These are phyloP conservation scores for Holothuria leucospilota DNA, from an alignment of 53 echinoderm and acorn worm genomes.

Conservation along the genomic window DNA sequence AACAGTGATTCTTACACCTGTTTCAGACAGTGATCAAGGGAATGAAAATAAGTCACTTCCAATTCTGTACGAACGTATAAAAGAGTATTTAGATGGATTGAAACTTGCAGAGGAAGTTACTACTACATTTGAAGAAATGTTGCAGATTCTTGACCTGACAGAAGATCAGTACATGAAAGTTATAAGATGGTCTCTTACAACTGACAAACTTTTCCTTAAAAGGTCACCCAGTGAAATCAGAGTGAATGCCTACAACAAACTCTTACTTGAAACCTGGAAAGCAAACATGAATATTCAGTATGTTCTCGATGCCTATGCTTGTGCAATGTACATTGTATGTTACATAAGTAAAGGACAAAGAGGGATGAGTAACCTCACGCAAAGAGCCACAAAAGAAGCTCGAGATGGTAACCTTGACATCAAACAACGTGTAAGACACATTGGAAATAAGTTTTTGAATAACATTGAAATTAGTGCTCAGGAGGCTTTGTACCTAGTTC, in stretches of 20 bases:
- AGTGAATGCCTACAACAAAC: slow-evolving; percentile 58
- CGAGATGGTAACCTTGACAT: slow-evolving; percentile 53
- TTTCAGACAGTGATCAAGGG: background rate
- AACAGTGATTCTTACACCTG: slow-evolving; percentile 27
- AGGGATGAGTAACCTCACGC: slow-evolving; percentile 11
- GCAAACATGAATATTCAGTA: slow-evolving; percentile 40
- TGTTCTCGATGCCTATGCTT: slow-evolving; percentile 63
- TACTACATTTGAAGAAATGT: slow-evolving; percentile 18
- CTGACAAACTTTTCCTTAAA: background rate
- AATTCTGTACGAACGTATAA: background rate
- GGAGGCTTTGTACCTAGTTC: slow-evolving; percentile 40
- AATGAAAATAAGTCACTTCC: slow-evolving; percentile 9
- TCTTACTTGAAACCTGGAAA: slow-evolving; percentile 42
- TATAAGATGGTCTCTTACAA: background rate
- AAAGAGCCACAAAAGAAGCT: slow-evolving; percentile 60
- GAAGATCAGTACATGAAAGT: background rate
- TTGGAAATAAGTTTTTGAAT: slow-evolving; percentile 4
- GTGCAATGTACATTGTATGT: slow-evolving; percentile 55
- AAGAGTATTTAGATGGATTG: background rate
- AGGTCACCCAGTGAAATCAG: too few relatives aligned
- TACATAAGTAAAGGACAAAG: too few relatives aligned
- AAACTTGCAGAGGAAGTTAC: slow-evolving; percentile 5
- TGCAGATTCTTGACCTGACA: too few relatives aligned
- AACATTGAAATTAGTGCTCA: slow-evolving; percentile 36
- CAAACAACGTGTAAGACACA: slow-evolving; percentile 41